Evolutionary conservation across 2,888 invertebrate species (phyloP).

Genomic region (Diogma glabrata): DNA sequence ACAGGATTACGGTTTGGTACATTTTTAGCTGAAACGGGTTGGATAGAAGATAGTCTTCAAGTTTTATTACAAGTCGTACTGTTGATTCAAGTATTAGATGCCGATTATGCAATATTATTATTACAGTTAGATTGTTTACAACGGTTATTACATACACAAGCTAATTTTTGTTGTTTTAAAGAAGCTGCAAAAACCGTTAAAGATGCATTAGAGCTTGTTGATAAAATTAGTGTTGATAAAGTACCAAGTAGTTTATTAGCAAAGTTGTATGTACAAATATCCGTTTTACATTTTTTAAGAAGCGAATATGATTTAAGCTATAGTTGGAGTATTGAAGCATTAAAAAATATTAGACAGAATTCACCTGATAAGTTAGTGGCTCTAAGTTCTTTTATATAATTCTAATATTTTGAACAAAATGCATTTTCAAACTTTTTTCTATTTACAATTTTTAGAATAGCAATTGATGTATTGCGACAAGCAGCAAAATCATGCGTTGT

Average conservation of each 20-base stretch:
- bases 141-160: conserved; percentile 77
- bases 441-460: conserved; percentile 40
- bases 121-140: conserved; percentile 74
- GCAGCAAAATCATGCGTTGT: conserved; percentile 84
- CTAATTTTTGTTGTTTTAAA: conserved; percentile 67
- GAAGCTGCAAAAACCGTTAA: conserved; percentile 62
- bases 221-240: conserved; percentile 36
- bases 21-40: conserved; percentile 82
- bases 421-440: neutral
- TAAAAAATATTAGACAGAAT: conserved; percentile 50
- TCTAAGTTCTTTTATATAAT: neutral
- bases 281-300: conserved; percentile 67
- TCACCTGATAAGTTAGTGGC: conserved; percentile 47
- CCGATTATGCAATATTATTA: conserved; percentile 46
- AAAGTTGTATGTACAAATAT: conserved; percentile 71
- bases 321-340: conserved; percentile 66
- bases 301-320: conserved; percentile 77
- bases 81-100: conserved; percentile 45
- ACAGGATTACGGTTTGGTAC: conserved; percentile 43
- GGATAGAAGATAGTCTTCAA: conserved; percentile 66
- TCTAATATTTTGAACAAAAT: neutral
- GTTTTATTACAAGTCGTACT: conserved; percentile 57
- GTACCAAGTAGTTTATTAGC: conserved; percentile 43
- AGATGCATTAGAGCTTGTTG: conserved; percentile 42
- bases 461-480: conserved; percentile 72